A percentile compares a stretch with the other conserved stretches of the same genome.
Conservation (phyloP, 2,797 vertebrate genomes). For the Notamacropus eugenii region DNA sequence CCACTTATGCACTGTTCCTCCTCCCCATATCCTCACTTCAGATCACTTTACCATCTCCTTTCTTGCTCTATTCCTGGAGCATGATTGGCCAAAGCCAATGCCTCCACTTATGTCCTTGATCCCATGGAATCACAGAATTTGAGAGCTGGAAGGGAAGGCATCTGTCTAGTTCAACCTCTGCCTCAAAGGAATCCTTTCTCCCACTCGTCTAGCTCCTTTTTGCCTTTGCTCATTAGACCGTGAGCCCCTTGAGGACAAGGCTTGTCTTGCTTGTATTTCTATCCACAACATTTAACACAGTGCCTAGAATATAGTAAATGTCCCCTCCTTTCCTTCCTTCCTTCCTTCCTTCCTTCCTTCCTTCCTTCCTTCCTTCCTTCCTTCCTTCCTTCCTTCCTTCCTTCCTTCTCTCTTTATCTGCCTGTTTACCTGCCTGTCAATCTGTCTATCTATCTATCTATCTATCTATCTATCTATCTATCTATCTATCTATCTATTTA, state of each 20-base stretch:
- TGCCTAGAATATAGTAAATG: too few relatives aligned
- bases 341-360: background rate
- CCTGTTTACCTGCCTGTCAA: background rate
- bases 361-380: conserved; percentile 25
- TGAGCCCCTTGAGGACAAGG: too few relatives aligned
- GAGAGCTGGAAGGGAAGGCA: background rate
- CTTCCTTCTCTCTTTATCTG: background rate
- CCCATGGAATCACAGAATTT: background rate
- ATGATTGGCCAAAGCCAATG: background rate
- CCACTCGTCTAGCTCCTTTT: too few relatives aligned
- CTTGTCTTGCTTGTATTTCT: too few relatives aligned
- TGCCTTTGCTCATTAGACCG: too few relatives aligned
- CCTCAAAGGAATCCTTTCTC: too few relatives aligned
- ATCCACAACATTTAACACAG: too few relatives aligned
- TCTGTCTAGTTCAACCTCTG: background rate
- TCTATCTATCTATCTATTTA: too few relatives aligned
- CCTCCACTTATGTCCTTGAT: background rate
- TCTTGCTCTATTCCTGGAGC: background rate
- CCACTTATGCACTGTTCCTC: background rate
- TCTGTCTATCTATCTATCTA: too few relatives aligned
- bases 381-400: background rate
- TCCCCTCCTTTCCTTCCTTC: too few relatives aligned
- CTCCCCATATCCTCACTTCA: background rate
- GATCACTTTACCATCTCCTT: background rate
- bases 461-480: too few relatives aligned